Percentiles rank a stretch among this genome's conserved stretches.
Evolutionary conservation across 2,888 invertebrate genomes (phyloP).

Genomic region (Conus canariensis): DNA sequence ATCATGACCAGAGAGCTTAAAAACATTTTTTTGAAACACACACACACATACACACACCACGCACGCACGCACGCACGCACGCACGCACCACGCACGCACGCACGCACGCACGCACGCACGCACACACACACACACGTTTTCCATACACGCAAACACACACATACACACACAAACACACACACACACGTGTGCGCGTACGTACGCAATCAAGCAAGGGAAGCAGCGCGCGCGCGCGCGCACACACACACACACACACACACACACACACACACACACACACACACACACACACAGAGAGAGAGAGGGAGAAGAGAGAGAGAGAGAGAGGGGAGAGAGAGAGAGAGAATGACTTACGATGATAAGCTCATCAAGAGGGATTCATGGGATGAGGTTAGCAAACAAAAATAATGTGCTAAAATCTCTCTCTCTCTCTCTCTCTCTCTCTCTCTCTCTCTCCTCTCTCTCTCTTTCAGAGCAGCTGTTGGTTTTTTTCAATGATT

Average conservation of each 20-base stretch:
- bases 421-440: slow-evolving; percentile 10
- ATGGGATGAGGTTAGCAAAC: background rate
- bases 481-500: background rate
- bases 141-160: background rate
- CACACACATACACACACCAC: background rate
- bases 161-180: too few relatives aligned
- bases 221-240: background rate
- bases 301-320: slow-evolving; percentile 11
- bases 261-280: too few relatives aligned
- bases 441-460: background rate
- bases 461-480: background rate
- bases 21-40: background rate
- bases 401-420: background rate
- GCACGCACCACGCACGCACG: background rate
- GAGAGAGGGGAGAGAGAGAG: background rate
- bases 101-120: too few relatives aligned
- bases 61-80: background rate
- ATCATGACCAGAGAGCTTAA: too few relatives aligned
- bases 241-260: background rate
- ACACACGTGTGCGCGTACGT: too few relatives aligned
- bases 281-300: background rate
- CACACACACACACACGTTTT: background rate
- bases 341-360: background rate
- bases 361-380: too few relatives aligned
- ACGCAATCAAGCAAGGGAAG: too few relatives aligned